These are phyloP conservation scores for Scaptomyza polygonia DNA, from an alignment of 2,888 invertebrate species.

Conservation along the genomic window DNA sequence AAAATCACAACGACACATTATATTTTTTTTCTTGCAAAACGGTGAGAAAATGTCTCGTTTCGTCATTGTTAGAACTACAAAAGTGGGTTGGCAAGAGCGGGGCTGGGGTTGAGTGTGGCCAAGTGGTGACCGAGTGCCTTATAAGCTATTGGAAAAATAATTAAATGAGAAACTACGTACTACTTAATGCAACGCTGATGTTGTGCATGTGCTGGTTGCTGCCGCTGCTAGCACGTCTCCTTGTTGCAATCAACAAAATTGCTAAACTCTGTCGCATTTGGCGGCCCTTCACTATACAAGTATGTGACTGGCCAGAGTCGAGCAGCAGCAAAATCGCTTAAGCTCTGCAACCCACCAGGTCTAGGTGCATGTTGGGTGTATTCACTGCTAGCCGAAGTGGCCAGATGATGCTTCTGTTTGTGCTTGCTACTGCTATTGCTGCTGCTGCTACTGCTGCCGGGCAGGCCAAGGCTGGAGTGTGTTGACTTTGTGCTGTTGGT, in stretches of 20 bases:
- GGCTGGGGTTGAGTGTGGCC: not conserved
- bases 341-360: conserved; percentile 82
- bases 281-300: conserved; percentile 91
- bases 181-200: conserved; percentile 28
- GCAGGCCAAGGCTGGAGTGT: conserved; percentile 84
- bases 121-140: conserved; percentile 13
- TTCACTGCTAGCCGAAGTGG: conserved; percentile 61
- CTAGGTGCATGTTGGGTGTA: conserved; percentile 83
- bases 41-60: conserved; percentile 59
- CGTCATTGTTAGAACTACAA: conserved; percentile 49
- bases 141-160: conserved; percentile 42
- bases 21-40: conserved; percentile 27
- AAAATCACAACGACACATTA: conserved; percentile 69
- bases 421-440: conserved; percentile 50
- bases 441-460: conserved; percentile 69
- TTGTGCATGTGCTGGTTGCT: conserved; percentile 25
- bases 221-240: conserved; percentile 81
- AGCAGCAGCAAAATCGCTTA: conserved; percentile 84
- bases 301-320: conserved; percentile 92
- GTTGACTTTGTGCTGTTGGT: conserved; percentile 72
- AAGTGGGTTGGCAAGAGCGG: conserved; percentile 2
- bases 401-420: conserved; percentile 74
- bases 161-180: conserved; percentile 31
- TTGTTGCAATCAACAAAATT: conserved; percentile 85
- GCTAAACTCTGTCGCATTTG: conserved; percentile 87